Conservation (phyloP, 2,797 vertebrate genomes). For the Champsocephalus esox region DNA sequence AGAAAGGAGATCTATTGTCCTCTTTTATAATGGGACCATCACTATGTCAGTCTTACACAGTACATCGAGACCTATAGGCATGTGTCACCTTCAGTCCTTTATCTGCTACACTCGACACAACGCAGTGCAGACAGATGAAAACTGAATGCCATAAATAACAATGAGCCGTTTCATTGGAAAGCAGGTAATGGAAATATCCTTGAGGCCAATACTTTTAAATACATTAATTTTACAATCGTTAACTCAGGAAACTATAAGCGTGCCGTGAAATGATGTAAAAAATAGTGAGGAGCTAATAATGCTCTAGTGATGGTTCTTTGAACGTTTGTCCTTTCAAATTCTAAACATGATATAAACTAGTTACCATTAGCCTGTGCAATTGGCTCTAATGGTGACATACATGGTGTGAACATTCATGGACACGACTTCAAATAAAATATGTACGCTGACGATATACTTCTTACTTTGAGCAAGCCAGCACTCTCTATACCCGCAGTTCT, state of each 20-base stretch:
- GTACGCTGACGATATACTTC: no score
- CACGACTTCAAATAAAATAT: no score
- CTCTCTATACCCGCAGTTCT: no score
- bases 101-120: neutral
- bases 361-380: no score
- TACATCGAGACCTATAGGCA: no score
- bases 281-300: neutral
- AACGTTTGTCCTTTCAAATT: neutral
- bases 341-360: neutral
- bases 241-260: neutral
- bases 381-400: no score
- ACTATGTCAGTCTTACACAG: neutral
- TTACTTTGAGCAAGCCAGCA: no score
- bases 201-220: neutral
- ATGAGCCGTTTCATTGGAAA: neutral
- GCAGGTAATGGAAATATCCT: neutral
- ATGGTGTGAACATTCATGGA: no score
- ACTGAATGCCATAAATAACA: conserved; percentile 6
- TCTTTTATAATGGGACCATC: neutral
- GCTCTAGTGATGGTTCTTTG: neutral
- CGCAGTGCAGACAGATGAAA: neutral
- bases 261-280: neutral
- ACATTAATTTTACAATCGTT: conserved; percentile 3
- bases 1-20: neutral
- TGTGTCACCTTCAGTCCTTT: neutral